Evolutionary conservation across 1,140 invertebrate species (phyloP), one percentile per base, ranked within the genome.

Genomic region (Zaprionus ghesquierei): DNA sequence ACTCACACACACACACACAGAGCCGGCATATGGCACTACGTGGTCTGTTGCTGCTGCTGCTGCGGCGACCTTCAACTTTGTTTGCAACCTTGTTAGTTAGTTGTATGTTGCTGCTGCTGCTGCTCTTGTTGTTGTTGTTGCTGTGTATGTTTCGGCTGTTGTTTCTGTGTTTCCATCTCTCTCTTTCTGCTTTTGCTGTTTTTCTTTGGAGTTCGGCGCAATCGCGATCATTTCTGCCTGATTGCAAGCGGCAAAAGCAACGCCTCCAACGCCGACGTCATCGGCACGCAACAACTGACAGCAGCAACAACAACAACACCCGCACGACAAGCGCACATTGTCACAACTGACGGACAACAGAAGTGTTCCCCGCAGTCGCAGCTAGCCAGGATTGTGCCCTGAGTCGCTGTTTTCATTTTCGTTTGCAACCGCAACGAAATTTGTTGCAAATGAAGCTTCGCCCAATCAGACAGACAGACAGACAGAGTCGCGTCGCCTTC

Each of bases 161-260:
- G 35, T 70, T 27, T 58, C 35, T 35, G 12, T n/a, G 12, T 59
- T 29, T 59, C 25, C n/a, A 6, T 38, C 13, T 58, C 55, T 9
- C 6, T 29, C 38, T 22, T 51, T 33, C 56, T 59, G 58, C 41
- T 51, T 13, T 59, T 49, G 18, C 61, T 71, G 61, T 58, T 59
- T 75, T 62, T 56, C 75, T 85, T 77, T 80, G 70, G 64, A 79
- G 79, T 86, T 71, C 44, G 62, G 84, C 77, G 79, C 84, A 87
- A 87, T 87, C 84, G 84, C 84, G 84, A 87, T 87, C 79, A 84
- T 69, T 84, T 89, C 76, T 77, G 69, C 70, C 70, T 89, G 84
- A 87, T 87, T 87, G 84, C 56, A 70, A 41, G 61, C 59, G 71
- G 63, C 71, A 74, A 58, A 65, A 79, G 79, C 82, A 89, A 87